Evolutionary conservation across 2,113 vertebrate species (phyloP).

Genomic region (Xenopus laevis): DNA sequence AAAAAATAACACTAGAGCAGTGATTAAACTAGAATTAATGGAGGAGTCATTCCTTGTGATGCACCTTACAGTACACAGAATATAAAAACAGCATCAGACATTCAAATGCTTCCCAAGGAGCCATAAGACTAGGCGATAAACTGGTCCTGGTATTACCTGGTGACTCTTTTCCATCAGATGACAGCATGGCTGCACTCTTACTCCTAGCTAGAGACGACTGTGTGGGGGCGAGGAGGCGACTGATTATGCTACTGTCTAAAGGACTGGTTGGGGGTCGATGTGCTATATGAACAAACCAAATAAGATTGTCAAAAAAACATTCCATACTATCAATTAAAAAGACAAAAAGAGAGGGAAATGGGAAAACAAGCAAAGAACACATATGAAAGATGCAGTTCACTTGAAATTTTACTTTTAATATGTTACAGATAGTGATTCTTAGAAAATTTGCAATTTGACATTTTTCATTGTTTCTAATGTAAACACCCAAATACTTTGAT

Average conservation of each 20-base stretch:
- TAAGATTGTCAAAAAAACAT: slow-evolving; percentile 54
- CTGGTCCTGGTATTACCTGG: slow-evolving; percentile 74
- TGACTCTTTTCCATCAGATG: slow-evolving; percentile 74
- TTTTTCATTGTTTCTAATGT: no score
- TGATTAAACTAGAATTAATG: no score
- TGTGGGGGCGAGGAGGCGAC: slow-evolving; percentile 82
- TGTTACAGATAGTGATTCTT: not conserved
- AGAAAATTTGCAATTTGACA: no score
- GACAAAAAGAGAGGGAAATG: slow-evolving; percentile 40
- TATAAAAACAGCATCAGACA: no score
- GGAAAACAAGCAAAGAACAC: no score
- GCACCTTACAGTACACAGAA: no score
- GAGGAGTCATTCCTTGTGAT: no score
- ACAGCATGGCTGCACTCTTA: slow-evolving; percentile 82
- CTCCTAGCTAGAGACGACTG: slow-evolving; percentile 90
- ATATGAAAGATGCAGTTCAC: no score
- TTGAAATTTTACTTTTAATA: no score
- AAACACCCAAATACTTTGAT: no score
- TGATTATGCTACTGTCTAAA: slow-evolving; percentile 81
- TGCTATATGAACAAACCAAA: slow-evolving; percentile 73
- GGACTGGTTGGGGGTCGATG: slow-evolving; percentile 68
- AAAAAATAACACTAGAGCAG: no score
- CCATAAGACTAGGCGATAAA: not conserved
- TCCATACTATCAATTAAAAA: slow-evolving; percentile 48
- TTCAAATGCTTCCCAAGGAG: not conserved